Percentiles rank a stretch among this genome's conserved stretches.
Evolutionary conservation across 2,888 invertebrate species (phyloP).

Genomic region (Hirtodrosophila histrioides): DNA sequence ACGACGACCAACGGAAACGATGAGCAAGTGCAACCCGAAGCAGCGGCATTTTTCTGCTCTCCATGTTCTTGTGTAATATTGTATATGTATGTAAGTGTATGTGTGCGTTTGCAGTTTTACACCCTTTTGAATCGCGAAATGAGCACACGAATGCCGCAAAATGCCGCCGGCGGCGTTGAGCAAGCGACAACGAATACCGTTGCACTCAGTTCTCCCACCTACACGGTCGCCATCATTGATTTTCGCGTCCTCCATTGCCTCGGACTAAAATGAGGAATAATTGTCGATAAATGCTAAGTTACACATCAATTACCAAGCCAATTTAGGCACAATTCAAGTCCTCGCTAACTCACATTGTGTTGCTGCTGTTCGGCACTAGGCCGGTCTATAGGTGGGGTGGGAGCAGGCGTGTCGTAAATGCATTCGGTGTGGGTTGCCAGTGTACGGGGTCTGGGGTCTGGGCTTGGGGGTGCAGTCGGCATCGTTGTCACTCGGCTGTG

Average conservation of each 20-base stretch:
- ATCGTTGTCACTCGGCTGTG: slow-evolving; percentile 44
- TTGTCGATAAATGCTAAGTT: slow-evolving; percentile 32
- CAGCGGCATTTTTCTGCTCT: slow-evolving; percentile 42
- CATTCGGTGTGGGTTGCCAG: not conserved
- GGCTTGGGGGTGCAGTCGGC: slow-evolving; percentile 56
- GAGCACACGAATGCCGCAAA: slow-evolving; percentile 56
- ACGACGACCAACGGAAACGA: slow-evolving; percentile 55
- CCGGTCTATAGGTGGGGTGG: not conserved
- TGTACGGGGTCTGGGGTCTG: slow-evolving; percentile 10
- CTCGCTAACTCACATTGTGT: slow-evolving; percentile 5
- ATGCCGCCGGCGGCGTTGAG: slow-evolving; percentile 45
- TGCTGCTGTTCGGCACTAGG: not conserved
- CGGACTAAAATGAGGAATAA: slow-evolving; percentile 12
- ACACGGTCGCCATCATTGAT: slow-evolving; percentile 53
- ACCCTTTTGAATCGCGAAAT: slow-evolving; percentile 57
- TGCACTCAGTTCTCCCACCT: slow-evolving; percentile 42
- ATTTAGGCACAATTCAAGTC: slow-evolving; percentile 4
- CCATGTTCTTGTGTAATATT: slow-evolving; percentile 6
- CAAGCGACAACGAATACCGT: slow-evolving; percentile 37
- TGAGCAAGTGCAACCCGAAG: slow-evolving; percentile 65
- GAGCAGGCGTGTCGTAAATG: not conserved
- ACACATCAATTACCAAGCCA: no score
- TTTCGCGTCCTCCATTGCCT: slow-evolving; percentile 32
- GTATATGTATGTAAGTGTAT: not conserved
- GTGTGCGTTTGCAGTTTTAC: slow-evolving; percentile 50